phyloP scores from a whole-genome alignment of 1,140 invertebrate species.

The Atta cephalotes region DNA sequence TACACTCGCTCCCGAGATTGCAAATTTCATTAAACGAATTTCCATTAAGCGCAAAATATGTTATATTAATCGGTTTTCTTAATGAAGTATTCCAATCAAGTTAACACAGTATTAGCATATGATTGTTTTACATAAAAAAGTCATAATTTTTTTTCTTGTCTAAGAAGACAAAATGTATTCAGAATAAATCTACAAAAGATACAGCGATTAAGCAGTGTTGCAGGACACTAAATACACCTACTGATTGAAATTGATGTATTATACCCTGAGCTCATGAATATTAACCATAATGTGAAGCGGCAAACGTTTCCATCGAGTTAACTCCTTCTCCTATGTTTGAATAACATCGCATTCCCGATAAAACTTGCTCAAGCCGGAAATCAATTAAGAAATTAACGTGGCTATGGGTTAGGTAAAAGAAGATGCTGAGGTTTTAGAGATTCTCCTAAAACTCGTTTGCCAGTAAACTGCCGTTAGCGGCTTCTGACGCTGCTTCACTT shows the following conservation, averaged over 20 bases:
- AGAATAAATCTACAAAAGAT: neutral
- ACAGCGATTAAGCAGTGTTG: neutral
- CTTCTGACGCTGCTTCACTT: conserved; percentile 42
- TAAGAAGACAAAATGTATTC: neutral
- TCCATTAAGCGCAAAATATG: neutral
- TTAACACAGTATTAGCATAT: neutral
- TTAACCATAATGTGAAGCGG: conserved; percentile 30
- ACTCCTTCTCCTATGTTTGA: conserved; percentile 14
- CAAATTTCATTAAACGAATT: neutral
- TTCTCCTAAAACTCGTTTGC: conserved; percentile 52
- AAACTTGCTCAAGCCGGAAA: conserved; percentile 49
- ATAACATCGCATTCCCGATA: neutral
- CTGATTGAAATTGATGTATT: conserved; percentile 40
- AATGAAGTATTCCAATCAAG: neutral
- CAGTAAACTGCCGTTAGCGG: conserved; percentile 29
- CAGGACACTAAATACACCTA: neutral
- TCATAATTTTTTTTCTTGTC: neutral
- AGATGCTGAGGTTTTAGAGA: conserved; percentile 13
- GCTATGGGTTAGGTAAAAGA: neutral
- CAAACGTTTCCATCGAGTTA: conserved; percentile 26
- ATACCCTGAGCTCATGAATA: conserved; percentile 42
- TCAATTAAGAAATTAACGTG: conserved; percentile 62
- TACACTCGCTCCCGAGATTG: neutral
- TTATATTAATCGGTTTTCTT: neutral
- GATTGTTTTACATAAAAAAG: neutral